Conservation (phyloP, 2,113 vertebrate species). For the Oryzias curvinotus region DNA sequence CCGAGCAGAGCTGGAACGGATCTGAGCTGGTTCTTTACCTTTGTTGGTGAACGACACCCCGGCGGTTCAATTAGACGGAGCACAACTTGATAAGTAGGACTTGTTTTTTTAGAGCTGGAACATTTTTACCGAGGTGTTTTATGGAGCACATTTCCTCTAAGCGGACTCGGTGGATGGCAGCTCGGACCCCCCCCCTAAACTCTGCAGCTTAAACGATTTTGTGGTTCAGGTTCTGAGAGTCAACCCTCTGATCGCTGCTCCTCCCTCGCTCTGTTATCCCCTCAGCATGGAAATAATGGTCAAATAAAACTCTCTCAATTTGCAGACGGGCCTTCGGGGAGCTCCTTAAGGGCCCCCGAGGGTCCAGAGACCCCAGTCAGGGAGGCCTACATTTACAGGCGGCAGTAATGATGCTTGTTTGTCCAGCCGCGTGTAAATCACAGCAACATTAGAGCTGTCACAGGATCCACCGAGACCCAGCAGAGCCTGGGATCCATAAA, state of each 20-base stretch:
- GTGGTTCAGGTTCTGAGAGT: background rate
- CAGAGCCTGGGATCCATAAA: conserved; percentile 24
- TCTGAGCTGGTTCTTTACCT: background rate
- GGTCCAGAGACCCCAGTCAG: conserved; percentile 43
- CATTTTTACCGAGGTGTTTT: conserved; percentile 5
- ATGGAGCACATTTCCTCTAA: background rate
- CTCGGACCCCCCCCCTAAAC: no score
- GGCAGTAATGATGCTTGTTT: conserved; percentile 64
- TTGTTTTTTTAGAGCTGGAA: no score
- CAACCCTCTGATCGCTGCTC: conserved; percentile 29
- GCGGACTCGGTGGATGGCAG: background rate
- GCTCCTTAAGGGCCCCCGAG: conserved; percentile 23
- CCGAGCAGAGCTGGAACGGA: background rate
- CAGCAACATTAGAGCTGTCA: conserved; percentile 56
- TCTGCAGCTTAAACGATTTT: background rate
- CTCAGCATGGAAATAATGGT: conserved; percentile 41
- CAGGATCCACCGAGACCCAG: conserved; percentile 41
- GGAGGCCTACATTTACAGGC: conserved; percentile 31
- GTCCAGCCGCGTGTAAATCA: conserved; percentile 64
- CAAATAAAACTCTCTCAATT: conserved; percentile 51
- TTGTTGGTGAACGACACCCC: conserved; percentile 11
- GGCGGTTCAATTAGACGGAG: conserved; percentile 19
- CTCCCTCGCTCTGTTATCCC: conserved; percentile 1
- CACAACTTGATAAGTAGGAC: background rate
- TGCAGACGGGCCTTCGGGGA: conserved; percentile 5